Evolutionary conservation across 1,140 invertebrate species (phyloP).

Genomic region (Drosophila sechellia): DNA sequence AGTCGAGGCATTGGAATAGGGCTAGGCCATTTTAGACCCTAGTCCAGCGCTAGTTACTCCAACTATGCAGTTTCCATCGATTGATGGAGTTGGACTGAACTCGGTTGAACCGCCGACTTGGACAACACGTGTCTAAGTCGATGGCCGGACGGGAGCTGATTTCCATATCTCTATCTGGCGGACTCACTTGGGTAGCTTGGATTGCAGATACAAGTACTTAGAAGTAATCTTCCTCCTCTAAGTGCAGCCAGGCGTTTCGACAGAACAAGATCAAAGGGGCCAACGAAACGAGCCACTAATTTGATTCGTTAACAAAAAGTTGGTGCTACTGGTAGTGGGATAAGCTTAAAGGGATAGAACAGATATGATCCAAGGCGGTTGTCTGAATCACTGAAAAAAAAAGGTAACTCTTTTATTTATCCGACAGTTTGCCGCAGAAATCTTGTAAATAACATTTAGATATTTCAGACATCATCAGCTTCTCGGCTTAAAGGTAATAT

Average conservation of each 20-base stretch:
- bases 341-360: background rate
- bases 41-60: conserved; percentile 30
- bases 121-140: conserved; percentile 66
- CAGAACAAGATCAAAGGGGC: conserved; percentile 26
- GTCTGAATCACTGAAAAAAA: background rate
- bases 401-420: background rate
- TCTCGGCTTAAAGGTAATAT: conserved; percentile 1
- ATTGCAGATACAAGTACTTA: conserved; percentile 25
- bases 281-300: conserved; percentile 33
- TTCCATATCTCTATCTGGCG: conserved; percentile 66
- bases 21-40: conserved; percentile 23
- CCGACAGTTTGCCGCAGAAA: too few relatives aligned
- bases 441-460: too few relatives aligned
- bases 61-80: conserved; percentile 61
- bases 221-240: conserved; percentile 22
- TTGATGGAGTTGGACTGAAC: conserved; percentile 65
- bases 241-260: conserved; percentile 55
- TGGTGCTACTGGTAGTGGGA: background rate
- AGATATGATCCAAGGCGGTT: background rate
- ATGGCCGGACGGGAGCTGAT: conserved; percentile 29
- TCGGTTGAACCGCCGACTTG: conserved; percentile 52
- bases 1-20: conserved; percentile 58
- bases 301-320: conserved; percentile 11
- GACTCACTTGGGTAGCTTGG: conserved; percentile 51
- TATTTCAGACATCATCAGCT: conserved; percentile 16